A percentile compares a stretch with the other conserved stretches of the same genome.
These are phyloP conservation scores for Garra rufa DNA, from an alignment of 2,113 vertebrate genomes.

Conservation along the genomic window DNA sequence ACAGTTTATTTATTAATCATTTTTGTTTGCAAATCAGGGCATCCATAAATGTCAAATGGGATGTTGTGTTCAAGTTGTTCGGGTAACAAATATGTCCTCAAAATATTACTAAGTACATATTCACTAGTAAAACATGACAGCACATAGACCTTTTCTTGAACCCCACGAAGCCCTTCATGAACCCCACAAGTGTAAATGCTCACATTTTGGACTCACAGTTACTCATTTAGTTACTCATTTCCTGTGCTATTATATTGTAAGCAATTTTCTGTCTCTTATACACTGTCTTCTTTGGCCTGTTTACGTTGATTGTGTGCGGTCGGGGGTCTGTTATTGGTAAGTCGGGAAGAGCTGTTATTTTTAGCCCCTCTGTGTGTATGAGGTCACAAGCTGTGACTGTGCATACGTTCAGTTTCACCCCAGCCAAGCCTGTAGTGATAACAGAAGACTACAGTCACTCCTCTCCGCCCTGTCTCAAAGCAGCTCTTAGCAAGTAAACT, in stretches of 20 bases:
- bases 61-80: too few species aligned
- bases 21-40: too few species aligned
- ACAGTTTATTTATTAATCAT: too few species aligned
- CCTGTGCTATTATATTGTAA: slow-evolving; percentile 2
- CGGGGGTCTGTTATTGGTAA: slow-evolving; percentile 14
- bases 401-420: slow-evolving; percentile 26
- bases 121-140: too few species aligned
- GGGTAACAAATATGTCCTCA: neutral
- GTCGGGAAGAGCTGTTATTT: slow-evolving; percentile 33
- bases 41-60: too few species aligned
- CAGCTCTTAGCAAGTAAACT: slow-evolving; percentile 37
- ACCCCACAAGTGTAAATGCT: neutral
- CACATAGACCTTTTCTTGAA: neutral
- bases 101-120: too few species aligned
- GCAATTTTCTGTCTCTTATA: neutral
- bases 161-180: neutral
- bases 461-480: slow-evolving; percentile 27
- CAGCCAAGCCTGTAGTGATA: slow-evolving; percentile 29
- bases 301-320: slow-evolving; percentile 34
- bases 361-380: slow-evolving; percentile 46
- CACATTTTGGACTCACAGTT: neutral
- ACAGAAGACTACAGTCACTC: slow-evolving; percentile 15
- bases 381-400: slow-evolving; percentile 46
- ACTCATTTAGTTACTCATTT: neutral
- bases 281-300: neutral